A percentile compares a stretch with the other conserved stretches of the same genome.
Evolutionary conservation across 92 coral and sea anemone species (phyloP).

Genomic region (Parazoanthus atlanticus): DNA sequence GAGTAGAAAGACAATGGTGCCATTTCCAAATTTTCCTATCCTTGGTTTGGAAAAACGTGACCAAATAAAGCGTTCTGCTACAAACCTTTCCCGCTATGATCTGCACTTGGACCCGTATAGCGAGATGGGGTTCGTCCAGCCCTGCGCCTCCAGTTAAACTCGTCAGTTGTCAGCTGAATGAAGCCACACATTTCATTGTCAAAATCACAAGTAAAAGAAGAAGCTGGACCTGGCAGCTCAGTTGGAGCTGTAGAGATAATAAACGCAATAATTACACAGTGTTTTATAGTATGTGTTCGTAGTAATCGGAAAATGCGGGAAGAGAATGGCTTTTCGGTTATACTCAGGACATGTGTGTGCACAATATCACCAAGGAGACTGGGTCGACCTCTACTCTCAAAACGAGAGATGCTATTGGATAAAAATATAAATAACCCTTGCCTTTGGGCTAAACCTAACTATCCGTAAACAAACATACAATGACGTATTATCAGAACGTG

Average conservation of each 20-base stretch:
- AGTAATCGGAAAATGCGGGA: not conserved
- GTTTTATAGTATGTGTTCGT: not conserved
- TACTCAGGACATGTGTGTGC: too few relatives aligned
- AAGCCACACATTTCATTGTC: slow-evolving; percentile 37
- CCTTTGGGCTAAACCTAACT: too few relatives aligned
- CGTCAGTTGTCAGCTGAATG: slow-evolving; percentile 41
- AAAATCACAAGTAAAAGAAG: slow-evolving; percentile 34
- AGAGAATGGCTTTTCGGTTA: too few relatives aligned
- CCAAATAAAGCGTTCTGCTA: too few relatives aligned
- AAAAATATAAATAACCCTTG: too few relatives aligned
- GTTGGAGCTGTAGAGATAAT: slow-evolving; percentile 6
- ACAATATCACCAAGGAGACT: too few relatives aligned
- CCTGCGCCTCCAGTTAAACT: slow-evolving; percentile 40
- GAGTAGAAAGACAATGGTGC: not conserved
- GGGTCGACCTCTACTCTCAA: too few relatives aligned
- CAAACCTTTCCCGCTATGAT: slow-evolving; percentile 14
- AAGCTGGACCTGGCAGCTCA: not conserved
- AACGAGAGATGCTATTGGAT: too few relatives aligned
- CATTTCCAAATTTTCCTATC: not conserved
- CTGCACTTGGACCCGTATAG: slow-evolving; percentile 34
- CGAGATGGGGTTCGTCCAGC: slow-evolving; percentile 40
- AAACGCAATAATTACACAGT: not conserved
- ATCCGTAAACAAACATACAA: too few relatives aligned
- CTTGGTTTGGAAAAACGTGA: not conserved
- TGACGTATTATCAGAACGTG: too few relatives aligned